Conservation (phyloP, 2,797 vertebrate species). For the Tapera naevia region DNA sequence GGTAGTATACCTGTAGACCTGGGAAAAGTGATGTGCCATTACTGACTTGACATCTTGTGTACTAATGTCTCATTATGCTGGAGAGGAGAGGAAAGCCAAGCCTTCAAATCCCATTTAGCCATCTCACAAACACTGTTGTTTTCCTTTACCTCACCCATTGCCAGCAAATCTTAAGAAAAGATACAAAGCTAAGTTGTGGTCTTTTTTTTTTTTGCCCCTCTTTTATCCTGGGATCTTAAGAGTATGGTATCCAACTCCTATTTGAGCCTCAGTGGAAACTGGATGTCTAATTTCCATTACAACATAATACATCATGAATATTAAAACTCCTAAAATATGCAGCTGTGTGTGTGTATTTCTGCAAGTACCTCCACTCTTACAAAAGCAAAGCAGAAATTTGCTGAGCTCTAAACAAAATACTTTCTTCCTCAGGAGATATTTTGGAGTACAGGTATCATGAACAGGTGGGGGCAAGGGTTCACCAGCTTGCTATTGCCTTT, state of each 20-base stretch:
- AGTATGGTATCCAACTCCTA: neutral
- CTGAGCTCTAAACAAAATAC: neutral
- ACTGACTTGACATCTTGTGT: neutral
- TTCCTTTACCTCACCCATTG: neutral
- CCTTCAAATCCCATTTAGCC: neutral
- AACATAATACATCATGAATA: neutral
- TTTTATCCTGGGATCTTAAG: neutral
- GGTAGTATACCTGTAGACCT: neutral
- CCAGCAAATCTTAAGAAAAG: neutral
- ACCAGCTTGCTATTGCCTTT: neutral
- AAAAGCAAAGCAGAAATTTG: neutral
- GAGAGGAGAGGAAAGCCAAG: neutral
- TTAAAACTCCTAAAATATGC: neutral
- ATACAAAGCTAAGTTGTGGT: neutral
- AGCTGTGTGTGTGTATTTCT: neutral
- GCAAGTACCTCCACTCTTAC: neutral
- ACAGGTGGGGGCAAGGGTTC: neutral
- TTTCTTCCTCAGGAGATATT: neutral
- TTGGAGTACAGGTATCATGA: neutral
- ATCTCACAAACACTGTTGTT: neutral
- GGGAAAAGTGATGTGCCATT: neutral
- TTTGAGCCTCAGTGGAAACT: neutral
- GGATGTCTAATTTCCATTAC: neutral
- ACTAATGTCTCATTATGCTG: neutral
- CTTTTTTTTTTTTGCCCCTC: neutral